These are phyloP conservation scores for Diprion similis DNA, from an alignment of 1,140 invertebrate species.

Conservation along the genomic window DNA sequence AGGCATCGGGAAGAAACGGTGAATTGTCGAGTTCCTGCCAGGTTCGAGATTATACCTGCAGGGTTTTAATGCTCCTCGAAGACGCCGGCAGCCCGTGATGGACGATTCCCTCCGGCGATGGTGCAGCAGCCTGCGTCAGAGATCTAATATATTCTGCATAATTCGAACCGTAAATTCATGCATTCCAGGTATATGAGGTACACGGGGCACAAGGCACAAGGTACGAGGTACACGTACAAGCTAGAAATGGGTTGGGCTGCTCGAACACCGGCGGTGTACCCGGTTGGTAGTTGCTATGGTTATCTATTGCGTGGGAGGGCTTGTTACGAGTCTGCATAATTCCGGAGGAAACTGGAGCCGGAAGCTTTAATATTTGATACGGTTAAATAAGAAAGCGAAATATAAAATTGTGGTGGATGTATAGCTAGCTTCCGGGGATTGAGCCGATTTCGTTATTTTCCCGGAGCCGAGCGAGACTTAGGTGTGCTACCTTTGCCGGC, in stretches of 20 bases:
- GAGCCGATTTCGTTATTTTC: background rate
- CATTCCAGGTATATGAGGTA: background rate
- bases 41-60: no score
- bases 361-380: background rate
- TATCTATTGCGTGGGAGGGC: background rate
- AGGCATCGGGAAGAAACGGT: no score
- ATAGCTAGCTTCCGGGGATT: background rate
- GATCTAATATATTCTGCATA: conserved; percentile 5
- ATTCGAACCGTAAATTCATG: background rate
- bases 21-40: no score
- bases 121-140: background rate
- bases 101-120: background rate
- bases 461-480: background rate
- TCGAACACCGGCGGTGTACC: background rate
- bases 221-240: background rate
- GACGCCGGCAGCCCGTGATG: background rate
- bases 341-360: background rate
- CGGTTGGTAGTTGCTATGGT: background rate
- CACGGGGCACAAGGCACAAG: background rate
- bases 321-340: background rate
- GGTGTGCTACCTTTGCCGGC: background rate
- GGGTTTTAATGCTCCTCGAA: background rate
- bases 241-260: background rate
- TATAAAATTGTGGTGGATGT: background rate
- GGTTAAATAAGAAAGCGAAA: no score